phyloP scores from a whole-genome alignment of 2,888 invertebrate genomes.

The Cryptus viduatorius region DNA sequence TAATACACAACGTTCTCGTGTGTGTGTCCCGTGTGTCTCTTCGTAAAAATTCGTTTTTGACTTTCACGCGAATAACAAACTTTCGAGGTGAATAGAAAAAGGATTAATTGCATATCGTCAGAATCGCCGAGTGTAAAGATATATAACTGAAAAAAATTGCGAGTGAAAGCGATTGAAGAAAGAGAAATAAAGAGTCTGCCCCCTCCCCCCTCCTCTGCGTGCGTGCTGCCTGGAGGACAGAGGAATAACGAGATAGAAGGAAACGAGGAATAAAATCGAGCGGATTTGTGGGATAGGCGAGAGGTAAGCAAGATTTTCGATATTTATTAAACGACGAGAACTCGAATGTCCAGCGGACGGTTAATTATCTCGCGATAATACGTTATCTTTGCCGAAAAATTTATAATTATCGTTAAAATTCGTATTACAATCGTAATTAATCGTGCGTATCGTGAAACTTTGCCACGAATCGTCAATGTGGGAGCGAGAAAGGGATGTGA shows the following conservation, averaged over 20 bases:
- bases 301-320: not conserved
- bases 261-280: slow-evolving; percentile 32
- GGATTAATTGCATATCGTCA: slow-evolving; percentile 7
- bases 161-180: slow-evolving; percentile 18
- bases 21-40: slow-evolving; percentile 24
- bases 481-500: slow-evolving; percentile 19
- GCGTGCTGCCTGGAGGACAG: slow-evolving; percentile 10
- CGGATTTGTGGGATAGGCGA: slow-evolving; percentile 16
- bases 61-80: not conserved
- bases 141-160: slow-evolving; percentile 8
- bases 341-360: not conserved
- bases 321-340: not conserved
- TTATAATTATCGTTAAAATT: not conserved
- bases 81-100: not conserved
- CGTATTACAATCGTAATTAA: not conserved
- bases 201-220: not conserved
- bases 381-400: not conserved
- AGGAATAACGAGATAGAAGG: not conserved
- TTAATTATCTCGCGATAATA: not conserved
- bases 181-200: slow-evolving; percentile 1
- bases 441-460: slow-evolving; percentile 9
- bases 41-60: slow-evolving; percentile 6
- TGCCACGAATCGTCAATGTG: slow-evolving; percentile 55
- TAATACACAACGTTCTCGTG: slow-evolving; percentile 43
- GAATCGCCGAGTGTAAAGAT: not conserved